Conservation (phyloP, 2,888 invertebrate genomes). For the Chymomyza caudatula region DNA sequence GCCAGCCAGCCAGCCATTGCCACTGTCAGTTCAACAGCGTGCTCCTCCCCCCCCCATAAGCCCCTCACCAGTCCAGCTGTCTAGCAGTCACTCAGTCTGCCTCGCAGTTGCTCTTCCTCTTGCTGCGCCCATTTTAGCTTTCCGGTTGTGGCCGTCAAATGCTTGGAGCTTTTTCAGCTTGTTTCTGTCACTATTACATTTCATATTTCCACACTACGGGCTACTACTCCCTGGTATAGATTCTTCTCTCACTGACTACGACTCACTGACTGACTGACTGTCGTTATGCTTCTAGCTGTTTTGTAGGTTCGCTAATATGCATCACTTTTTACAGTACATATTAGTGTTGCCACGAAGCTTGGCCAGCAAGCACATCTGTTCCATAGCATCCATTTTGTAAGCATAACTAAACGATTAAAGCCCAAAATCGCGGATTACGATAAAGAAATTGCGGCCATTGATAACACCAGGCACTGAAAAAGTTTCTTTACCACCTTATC, state of each 20-base stretch:
- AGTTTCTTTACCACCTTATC: no score
- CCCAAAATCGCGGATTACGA: no score
- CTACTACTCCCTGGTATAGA: neutral
- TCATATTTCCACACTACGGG: constrained; percentile 47
- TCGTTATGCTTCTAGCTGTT: constrained; percentile 21
- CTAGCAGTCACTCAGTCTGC: neutral
- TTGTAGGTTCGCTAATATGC: constrained; percentile 13
- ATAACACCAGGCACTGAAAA: no score
- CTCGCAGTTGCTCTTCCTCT: neutral
- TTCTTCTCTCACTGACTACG: neutral
- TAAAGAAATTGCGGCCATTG: no score
- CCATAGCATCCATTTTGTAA: no score
- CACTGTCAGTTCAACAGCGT: neutral
- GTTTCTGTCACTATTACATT: constrained; percentile 66
- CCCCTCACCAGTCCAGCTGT: neutral
- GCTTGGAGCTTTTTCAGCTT: constrained; percentile 52
- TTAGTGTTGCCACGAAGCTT: neutral
- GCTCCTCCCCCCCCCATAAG: neutral
- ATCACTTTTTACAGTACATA: neutral
- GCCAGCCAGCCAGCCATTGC: constrained; percentile 1
- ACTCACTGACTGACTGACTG: neutral
- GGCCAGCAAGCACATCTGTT: neutral
- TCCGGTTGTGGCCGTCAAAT: constrained; percentile 36
- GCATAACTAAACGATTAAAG: no score
- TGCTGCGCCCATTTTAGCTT: neutral